Percentiles rank a stretch among this genome's conserved stretches.
These are phyloP conservation scores for Drosophila nigrodunni DNA, from an alignment of 1,140 invertebrate genomes.

Conservation along the genomic window DNA sequence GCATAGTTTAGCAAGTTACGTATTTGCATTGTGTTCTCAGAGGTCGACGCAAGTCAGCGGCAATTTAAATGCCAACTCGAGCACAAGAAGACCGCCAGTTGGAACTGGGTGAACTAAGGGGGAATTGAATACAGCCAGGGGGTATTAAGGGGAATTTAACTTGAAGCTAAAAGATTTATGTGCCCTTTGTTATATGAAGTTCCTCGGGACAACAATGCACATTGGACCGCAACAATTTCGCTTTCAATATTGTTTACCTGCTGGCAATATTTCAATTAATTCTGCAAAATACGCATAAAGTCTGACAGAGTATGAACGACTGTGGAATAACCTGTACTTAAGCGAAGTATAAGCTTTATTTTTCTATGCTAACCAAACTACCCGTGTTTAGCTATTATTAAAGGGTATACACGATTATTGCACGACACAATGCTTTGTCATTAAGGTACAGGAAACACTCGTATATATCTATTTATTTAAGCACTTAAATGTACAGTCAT, in stretches of 20 bases:
- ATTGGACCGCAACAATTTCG: conserved; percentile 64
- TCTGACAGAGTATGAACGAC: no score
- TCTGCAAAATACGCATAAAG: conserved; percentile 44
- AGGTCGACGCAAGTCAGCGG: conserved; percentile 60
- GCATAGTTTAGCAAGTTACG: conserved; percentile 70
- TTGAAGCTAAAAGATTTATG: conserved; percentile 66
- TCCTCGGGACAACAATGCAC: conserved; percentile 62
- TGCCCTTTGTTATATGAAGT: conserved; percentile 63
- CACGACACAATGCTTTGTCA: conserved; percentile 24
- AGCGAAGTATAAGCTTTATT: background rate
- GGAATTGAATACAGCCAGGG: background rate
- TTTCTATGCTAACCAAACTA: no score
- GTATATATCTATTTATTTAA: background rate
- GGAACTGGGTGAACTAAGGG: background rate
- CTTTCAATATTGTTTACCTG: conserved; percentile 65
- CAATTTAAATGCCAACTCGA: conserved; percentile 74
- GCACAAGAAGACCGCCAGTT: conserved; percentile 31
- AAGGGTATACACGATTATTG: background rate
- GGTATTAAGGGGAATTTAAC: conserved; percentile 2
- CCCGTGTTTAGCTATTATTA: background rate
- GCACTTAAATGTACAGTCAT: conserved; percentile 25
- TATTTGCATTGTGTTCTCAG: conserved; percentile 56
- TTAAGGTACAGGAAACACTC: conserved; percentile 17
- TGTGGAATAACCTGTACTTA: no score
- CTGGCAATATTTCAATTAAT: conserved; percentile 76